Evolutionary conservation across 2,888 invertebrate species (phyloP), one percentile per base, ranked within the genome.

Genomic region (Diploptera punctata): DNA sequence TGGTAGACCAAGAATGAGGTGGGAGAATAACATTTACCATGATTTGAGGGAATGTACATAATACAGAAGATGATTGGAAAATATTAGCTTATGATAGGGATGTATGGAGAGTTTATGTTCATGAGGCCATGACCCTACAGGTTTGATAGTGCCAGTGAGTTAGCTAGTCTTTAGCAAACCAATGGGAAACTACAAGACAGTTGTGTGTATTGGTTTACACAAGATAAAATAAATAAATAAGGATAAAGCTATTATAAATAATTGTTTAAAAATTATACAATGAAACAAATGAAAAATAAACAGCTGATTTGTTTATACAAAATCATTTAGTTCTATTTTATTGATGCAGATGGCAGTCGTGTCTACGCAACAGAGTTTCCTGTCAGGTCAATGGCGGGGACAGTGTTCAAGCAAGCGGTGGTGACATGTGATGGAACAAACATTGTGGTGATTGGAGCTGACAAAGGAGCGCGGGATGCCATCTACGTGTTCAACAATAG

Each of bases 301-400:
- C 44, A n/a, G 44, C 13, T 43, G 44, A n/a, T 43, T 43, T 43
- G 44, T n/a, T n/a, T 43, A 10, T 43, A 52, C 52, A 13, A 52
- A 52, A 52, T n/a, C n/a, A n/a, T n/a, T n/a, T n/a, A n/a, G n/a
- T n/a, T n/a, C n/a, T n/a, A n/a, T n/a, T n/a, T n/a, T n/a, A n/a
- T n/a, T n/a, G n/a, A 86, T 78, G 78, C 83, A 87, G 92, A 91
- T 78, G 97, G 97, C 0, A 88, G 89, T 67, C 88, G 87, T 75
- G 86, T 93, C 52, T 98, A 93, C 82, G 90, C 89, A 18, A 91
- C 94, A 77, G 96, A 96, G 65, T 97, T 92, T 80, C 90, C 92
- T 4, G 89, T 95, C 0, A 87, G 93, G 62, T 70, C 67, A 83
- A 85, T 89, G 49, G 87, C 90, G 0, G 90, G 93, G 2, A 84